Conservation (phyloP, 2,888 invertebrate genomes). For the Venustoraphidia nigricollis region DNA sequence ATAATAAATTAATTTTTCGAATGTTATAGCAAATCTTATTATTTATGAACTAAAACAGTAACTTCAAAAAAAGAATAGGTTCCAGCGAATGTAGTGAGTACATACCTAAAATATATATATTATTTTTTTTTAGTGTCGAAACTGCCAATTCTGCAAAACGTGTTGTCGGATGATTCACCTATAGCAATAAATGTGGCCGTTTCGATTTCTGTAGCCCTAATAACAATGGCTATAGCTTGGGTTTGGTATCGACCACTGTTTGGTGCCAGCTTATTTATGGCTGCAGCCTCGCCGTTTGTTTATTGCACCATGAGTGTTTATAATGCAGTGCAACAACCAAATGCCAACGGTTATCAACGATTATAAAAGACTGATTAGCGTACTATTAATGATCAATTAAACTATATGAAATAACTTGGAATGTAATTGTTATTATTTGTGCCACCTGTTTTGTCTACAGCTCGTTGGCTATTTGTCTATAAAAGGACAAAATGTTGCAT, state of each 20-base stretch:
- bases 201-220: slow-evolving; percentile 31
- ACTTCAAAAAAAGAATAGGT: too few relatives aligned
- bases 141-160: slow-evolving; percentile 17
- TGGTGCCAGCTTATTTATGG: slow-evolving; percentile 32
- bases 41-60: too few relatives aligned
- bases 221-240: slow-evolving; percentile 36
- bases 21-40: too few relatives aligned
- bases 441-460: too few relatives aligned
- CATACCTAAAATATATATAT: neutral
- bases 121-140: slow-evolving; percentile 19
- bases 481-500: too few relatives aligned
- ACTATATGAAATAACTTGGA: too few relatives aligned
- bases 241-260: slow-evolving; percentile 35
- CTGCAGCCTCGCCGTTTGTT: slow-evolving; percentile 34
- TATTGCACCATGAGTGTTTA: slow-evolving; percentile 29
- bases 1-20: too few relatives aligned
- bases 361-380: neutral
- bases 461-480: too few relatives aligned
- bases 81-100: too few relatives aligned
- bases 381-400: too few relatives aligned
- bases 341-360: slow-evolving; percentile 1
- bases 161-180: slow-evolving; percentile 25
- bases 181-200: slow-evolving; percentile 30
- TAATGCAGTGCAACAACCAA: slow-evolving; percentile 13
- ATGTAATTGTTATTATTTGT: too few relatives aligned